Base-by-base conservation (phyloP, 1,140 invertebrate genomes). In the Pinna nobilis region DNA sequence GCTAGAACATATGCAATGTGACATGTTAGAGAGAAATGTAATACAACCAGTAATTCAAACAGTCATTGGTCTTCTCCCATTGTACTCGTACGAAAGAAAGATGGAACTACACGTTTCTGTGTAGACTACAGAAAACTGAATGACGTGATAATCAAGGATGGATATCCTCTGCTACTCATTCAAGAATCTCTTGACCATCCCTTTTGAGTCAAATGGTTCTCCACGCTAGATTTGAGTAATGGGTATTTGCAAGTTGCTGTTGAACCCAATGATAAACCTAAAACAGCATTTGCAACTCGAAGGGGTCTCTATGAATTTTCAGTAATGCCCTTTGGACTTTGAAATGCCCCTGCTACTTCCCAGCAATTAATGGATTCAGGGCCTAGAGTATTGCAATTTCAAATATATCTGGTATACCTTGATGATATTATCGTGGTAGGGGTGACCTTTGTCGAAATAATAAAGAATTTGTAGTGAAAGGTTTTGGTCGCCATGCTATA, bases 181-280 rank as follows among this genome's bases (percentile, higher is more conserved):
- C 70, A 77, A 25, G 57, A 66, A 30, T 59, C 74, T 23, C 55
- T 65, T 25, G 74, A 73, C n/a, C n/a, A 55, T 57, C 6, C 28
- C 76, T 23, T 53, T 41, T 9, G 65, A 65, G 25, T 35, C 63
- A 39, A 53, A 75, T 55, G 72, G 41, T 11, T 51, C 20, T 32
- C 66, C 2, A 23, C 55, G 5, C n/a, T 77, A 5, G 79, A 81
- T 71, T 57, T 80, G 5, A 13, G 20, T 5, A 44, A 28, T 28
- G n/a, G n/a, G n/a, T 81, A 63, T 57, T 77, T 55, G 64, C 79
- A 81, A 41, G 53, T 80, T 15, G 20, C 49, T n/a, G 47, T 79
- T 47, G 60, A 74, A 11, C 9, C 30, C 39, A 39, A 61, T 9
- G 55, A 23, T 18, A 67, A 25, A 11, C 33, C 74, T 9, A 80